These are phyloP conservation scores for Lophotriccus pileatus DNA, from an alignment of 2,797 vertebrate species.

Conservation along the genomic window DNA sequence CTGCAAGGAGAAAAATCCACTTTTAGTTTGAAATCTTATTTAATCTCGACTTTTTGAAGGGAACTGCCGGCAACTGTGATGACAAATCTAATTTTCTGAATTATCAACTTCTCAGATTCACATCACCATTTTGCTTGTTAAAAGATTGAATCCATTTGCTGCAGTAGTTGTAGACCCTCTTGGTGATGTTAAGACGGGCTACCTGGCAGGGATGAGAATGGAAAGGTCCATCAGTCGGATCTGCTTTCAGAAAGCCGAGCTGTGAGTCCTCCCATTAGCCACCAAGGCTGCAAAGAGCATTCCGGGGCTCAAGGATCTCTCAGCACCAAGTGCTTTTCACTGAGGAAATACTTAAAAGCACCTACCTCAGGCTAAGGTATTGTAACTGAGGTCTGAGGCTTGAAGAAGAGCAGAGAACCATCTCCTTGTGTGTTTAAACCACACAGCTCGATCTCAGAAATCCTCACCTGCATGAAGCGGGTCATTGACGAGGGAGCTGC, in stretches of 20 bases:
- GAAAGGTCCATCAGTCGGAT: neutral
- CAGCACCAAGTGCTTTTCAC: neutral
- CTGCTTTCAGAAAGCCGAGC: neutral
- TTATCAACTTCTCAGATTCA: neutral
- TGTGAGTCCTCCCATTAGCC: neutral
- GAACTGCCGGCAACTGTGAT: neutral
- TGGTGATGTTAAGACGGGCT: neutral
- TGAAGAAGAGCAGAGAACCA: neutral
- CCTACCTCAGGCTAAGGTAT: neutral
- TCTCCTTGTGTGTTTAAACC: neutral
- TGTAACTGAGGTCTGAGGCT: neutral
- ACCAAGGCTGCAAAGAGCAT: accelerated
- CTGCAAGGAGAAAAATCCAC: neutral
- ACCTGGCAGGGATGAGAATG: neutral
- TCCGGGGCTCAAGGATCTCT: neutral
- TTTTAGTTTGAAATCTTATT: neutral
- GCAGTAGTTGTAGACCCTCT: neutral
- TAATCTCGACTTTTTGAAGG: neutral
- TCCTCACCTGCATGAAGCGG: neutral
- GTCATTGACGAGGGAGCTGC: neutral
- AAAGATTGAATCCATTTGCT: neutral
- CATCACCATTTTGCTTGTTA: neutral
- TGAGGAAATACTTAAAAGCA: neutral
- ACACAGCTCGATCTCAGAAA: neutral
- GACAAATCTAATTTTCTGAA: neutral